Evolutionary conservation across 2,888 invertebrate genomes (phyloP), one percentile per base, ranked within the genome.

Genomic region (Blomia tropicalis): DNA sequence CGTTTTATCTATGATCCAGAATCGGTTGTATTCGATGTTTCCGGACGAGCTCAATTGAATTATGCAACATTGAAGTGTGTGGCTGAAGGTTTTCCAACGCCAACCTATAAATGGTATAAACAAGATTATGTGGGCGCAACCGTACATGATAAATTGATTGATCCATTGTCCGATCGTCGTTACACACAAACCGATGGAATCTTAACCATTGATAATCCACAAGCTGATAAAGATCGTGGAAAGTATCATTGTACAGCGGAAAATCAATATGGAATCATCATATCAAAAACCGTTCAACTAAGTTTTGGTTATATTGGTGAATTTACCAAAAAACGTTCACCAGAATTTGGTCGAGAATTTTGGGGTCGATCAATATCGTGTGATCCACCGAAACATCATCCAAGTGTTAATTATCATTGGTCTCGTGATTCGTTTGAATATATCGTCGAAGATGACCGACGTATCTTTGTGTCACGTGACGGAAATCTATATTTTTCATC

Each of bases 401-500:
- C 66, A 77, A 80, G 81, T 62, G 87, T 92, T 0, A 85, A 84
- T 67, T 92, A 87, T 73, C 83, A 88, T 68, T 95, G 93, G 93
- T 84, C 87, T 11, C 81, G 92, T 66, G 85, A 86, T 70, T 84
- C 81, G 70, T 89, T 91, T 69, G 86, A 87, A 0, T 90, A 90
- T 73, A 86, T 92, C 69, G 90, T 95, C 1, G 88, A 92, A 72
- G 89, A 92, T 74, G 89, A 91, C 73, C 82, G 83, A 70, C 79
- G 93, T 67, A 87, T 91, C 0, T 93, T 95, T 77, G 90, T 92
- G 0, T 93, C 93, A 0, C 79, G 83, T 70, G 92, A 93, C 77
- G 93, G 93, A 47, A 86, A 91, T 17, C 79, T 95, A 19, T 95
- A 95, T 72, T 93, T 95, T 72, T 90, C 93, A 23, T 86, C 89